A percentile compares a stretch with the other conserved stretches of the same genome.
phyloP scores from a whole-genome alignment of 2,888 invertebrate species.

The Rhingia campestris region DNA sequence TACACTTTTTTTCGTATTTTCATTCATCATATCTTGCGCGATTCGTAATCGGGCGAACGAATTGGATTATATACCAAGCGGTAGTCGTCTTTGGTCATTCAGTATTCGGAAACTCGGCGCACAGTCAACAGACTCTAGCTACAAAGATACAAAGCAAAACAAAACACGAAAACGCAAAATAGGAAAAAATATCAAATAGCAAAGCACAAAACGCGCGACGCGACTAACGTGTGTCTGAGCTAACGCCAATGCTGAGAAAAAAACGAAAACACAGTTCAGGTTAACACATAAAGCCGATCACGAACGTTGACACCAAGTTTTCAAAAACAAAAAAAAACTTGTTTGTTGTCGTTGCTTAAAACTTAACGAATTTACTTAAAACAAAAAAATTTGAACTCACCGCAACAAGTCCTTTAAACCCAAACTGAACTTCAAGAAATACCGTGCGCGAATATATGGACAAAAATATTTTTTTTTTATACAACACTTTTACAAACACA shows the following conservation, averaged over 20 bases:
- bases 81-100: slow-evolving; percentile 80
- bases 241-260: slow-evolving; percentile 40
- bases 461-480: slow-evolving; percentile 1
- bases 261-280: slow-evolving; percentile 27
- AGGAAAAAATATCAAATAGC: slow-evolving; percentile 59
- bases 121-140: slow-evolving; percentile 78
- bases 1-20: slow-evolving; percentile 53
- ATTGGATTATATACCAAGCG: slow-evolving; percentile 79
- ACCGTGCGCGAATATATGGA: slow-evolving; percentile 25
- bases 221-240: slow-evolving; percentile 60
- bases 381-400: neutral
- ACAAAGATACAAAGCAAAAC: slow-evolving; percentile 48
- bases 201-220: slow-evolving; percentile 52
- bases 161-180: slow-evolving; percentile 42
- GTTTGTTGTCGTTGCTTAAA: slow-evolving; percentile 7
- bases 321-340: slow-evolving; percentile 1
- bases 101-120: slow-evolving; percentile 81
- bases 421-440: slow-evolving; percentile 1
- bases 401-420: slow-evolving; percentile 12
- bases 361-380: slow-evolving; percentile 68
- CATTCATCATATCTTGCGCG: slow-evolving; percentile 73
- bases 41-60: slow-evolving; percentile 73
- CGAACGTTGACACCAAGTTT: slow-evolving; percentile 49
- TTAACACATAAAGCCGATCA: slow-evolving; percentile 38
- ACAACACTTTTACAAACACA: slow-evolving; percentile 1